Percentiles rank a stretch among this genome's conserved stretches.
Evolutionary conservation across 2,797 vertebrate genomes (phyloP).

Genomic region (Sebastes glaucus): DNA sequence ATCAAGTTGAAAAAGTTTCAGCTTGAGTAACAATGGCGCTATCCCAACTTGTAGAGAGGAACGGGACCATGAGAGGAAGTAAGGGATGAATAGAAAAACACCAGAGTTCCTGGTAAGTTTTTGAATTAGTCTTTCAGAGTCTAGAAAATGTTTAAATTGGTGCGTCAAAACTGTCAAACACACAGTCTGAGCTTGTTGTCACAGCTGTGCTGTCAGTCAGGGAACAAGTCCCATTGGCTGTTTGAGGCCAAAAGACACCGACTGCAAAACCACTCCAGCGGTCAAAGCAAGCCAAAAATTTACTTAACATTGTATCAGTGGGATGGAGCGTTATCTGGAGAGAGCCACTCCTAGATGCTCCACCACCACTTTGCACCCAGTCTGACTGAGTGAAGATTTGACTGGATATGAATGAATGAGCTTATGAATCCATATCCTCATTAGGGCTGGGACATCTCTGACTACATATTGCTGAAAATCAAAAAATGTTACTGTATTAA

Average conservation of each 20-base stretch:
- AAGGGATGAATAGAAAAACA: not conserved
- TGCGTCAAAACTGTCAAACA: not conserved
- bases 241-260: constrained; percentile 22
- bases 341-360: not conserved
- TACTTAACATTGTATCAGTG: not conserved
- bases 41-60: not conserved
- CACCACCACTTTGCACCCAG: not conserved
- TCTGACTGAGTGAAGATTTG: not conserved
- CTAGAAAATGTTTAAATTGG: not conserved
- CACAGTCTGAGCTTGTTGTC: constrained; percentile 3
- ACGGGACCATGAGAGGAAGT: not conserved
- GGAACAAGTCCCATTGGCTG: not conserved
- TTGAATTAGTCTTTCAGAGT: not conserved
- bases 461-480: too few relatives aligned
- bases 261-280: not conserved
- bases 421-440: not conserved
- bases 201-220: constrained; percentile 19
- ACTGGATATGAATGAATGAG: not conserved
- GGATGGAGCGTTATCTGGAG: not conserved
- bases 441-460: too few relatives aligned
- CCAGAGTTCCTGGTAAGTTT: not conserved
- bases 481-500: too few relatives aligned
- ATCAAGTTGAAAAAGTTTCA: not conserved
- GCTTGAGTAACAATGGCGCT: not conserved
- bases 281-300: not conserved